A percentile compares a stretch with the other conserved stretches of the same genome.
phyloP scores from a whole-genome alignment of 1,140 invertebrate genomes.

The Eulimnadia texana region DNA sequence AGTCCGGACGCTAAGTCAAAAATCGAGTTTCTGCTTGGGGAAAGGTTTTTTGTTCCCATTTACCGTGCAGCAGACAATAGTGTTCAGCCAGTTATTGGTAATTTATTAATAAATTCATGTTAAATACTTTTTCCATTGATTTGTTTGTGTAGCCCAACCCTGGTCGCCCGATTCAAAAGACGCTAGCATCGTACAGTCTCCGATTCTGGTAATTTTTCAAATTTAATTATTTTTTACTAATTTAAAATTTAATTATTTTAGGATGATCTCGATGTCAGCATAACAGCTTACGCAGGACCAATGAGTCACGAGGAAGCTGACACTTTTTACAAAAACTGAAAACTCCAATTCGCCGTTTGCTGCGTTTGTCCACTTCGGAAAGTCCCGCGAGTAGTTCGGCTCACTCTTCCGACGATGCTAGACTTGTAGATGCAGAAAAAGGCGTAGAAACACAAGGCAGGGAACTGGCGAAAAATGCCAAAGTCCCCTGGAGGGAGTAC shows the following conservation, averaged over 20 bases:
- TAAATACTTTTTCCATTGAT: background rate
- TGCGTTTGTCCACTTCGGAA: constrained; percentile 21
- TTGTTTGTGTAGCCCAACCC: background rate
- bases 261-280: background rate
- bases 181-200: background rate
- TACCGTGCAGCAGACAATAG: constrained; percentile 55
- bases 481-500: constrained; percentile 74
- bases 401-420: constrained; percentile 30
- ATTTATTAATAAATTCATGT: too few species aligned
- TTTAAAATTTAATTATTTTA: background rate
- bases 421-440: constrained; percentile 60
- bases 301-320: constrained; percentile 58
- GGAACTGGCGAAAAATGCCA: constrained; percentile 55
- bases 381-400: constrained; percentile 19
- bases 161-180: background rate
- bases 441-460: constrained; percentile 67
- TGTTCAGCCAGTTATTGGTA: constrained; percentile 37
- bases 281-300: constrained; percentile 50
- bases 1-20: constrained; percentile 31
- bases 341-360: constrained; percentile 46
- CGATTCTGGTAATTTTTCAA: background rate
- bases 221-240: background rate
- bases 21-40: constrained; percentile 45
- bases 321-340: constrained; percentile 63
- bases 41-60: constrained; percentile 71